Percentiles rank a stretch among this genome's conserved stretches.
phyloP scores from a whole-genome alignment of 1,140 invertebrate species.

The Lycorma delicatula region DNA sequence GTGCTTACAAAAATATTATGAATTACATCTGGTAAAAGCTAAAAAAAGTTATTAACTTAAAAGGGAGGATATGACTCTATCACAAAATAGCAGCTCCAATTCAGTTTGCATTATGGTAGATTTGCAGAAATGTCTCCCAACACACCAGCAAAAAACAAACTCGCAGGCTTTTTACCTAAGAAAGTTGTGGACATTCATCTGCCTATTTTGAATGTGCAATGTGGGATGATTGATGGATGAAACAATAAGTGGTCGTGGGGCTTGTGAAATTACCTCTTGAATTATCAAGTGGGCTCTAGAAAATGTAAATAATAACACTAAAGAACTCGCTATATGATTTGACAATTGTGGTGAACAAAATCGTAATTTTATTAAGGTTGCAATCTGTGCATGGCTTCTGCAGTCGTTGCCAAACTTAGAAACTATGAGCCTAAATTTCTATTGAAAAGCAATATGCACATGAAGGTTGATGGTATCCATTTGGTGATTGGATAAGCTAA shows the following conservation, averaged over 20 bases:
- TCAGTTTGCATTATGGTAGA: constrained; percentile 10
- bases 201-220: constrained; percentile 8
- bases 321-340: constrained; percentile 9
- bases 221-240: no score
- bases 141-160: constrained; percentile 11
- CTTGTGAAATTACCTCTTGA: constrained; percentile 15
- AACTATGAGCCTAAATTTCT: constrained; percentile 16
- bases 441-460: constrained; percentile 14
- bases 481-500: constrained; percentile 14
- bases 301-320: constrained; percentile 2
- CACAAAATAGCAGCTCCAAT: constrained; percentile 7
- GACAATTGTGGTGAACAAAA: constrained; percentile 18
- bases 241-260: constrained; percentile 12
- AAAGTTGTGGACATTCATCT: constrained; percentile 12
- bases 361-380: constrained; percentile 13
- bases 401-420: constrained; percentile 9
- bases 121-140: constrained; percentile 16
- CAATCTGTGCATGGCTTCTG: constrained; percentile 12
- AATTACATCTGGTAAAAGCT: background rate
- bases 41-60: constrained; percentile 13
- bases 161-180: constrained; percentile 13
- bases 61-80: constrained; percentile 11
- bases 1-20: constrained; percentile 9
- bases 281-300: constrained; percentile 14
- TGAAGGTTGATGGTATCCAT: constrained; percentile 16